Conservation (phyloP, 2,113 vertebrate species). For the Pseudorectes ferrugineus region DNA sequence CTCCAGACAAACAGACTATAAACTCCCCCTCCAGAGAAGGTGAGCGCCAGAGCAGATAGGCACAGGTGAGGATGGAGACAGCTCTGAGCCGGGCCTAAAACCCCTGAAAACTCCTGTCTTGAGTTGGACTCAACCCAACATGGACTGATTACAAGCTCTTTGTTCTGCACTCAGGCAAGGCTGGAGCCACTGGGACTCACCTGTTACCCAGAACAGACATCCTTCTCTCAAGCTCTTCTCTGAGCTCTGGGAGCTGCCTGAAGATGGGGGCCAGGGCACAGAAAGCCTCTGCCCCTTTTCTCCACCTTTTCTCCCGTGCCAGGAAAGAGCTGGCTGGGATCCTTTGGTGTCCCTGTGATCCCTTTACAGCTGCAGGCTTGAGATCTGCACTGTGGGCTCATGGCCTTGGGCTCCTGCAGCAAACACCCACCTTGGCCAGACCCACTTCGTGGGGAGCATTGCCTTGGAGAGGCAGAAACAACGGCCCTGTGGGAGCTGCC, state of each 20-base stretch:
- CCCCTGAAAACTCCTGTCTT: not conserved
- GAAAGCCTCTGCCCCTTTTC: not conserved
- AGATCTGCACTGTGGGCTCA: accelerated
- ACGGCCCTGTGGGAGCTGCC: not conserved
- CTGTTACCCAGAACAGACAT: not conserved
- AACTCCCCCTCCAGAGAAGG: not conserved
- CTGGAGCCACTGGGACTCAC: not conserved
- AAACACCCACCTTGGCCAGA: not conserved
- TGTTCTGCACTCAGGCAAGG: not conserved
- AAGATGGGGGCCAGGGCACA: not conserved
- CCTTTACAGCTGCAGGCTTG: not conserved
- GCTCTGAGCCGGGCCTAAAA: not conserved
- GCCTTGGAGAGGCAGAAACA: not conserved
- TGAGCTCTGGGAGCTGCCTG: not conserved
- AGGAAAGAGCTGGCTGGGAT: not conserved
- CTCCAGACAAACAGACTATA: not conserved
- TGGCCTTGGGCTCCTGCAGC: not conserved
- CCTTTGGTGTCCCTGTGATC: not conserved
- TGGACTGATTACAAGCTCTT: not conserved
- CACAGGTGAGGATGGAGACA: not conserved
- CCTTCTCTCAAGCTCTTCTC: not conserved
- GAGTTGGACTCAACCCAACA: not conserved
- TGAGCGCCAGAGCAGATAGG: not conserved
- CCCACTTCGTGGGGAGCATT: not conserved
- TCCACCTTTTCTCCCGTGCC: not conserved